These are phyloP conservation scores for Prosapia bicincta DNA, from an alignment of 2,888 invertebrate genomes.

Conservation along the genomic window DNA sequence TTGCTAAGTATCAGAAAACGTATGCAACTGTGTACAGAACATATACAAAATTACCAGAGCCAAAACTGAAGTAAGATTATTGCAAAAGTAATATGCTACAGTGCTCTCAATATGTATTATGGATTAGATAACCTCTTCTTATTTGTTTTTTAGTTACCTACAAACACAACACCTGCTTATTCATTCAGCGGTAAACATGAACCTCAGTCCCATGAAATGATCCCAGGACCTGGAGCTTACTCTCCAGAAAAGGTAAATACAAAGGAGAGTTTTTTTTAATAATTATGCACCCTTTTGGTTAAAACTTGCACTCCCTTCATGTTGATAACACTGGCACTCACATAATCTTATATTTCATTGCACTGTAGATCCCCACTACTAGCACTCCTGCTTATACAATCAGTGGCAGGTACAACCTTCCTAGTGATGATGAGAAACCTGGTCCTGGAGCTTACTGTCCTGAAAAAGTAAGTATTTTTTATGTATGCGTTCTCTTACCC, in stretches of 20 bases:
- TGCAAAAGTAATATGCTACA: no score
- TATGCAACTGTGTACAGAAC: no score
- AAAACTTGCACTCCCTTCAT: no score
- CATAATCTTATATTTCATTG: not conserved
- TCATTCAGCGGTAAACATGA: constrained; percentile 8
- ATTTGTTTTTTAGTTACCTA: constrained; percentile 9
- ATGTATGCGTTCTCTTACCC: no score
- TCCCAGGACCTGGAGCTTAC: constrained; percentile 91
- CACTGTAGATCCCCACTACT: constrained; percentile 27
- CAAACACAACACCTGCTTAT: constrained; percentile 48
- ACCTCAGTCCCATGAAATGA: constrained; percentile 42
- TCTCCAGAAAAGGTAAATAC: constrained; percentile 84
- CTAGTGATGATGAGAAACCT: constrained; percentile 70
- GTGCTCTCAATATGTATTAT: no score
- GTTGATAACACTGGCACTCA: not conserved
- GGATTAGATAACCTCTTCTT: no score
- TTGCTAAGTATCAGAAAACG: no score
- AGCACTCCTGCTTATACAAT: constrained; percentile 79
- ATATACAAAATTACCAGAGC: no score
- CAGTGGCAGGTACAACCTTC: constrained; percentile 73
- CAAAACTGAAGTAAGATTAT: no score
- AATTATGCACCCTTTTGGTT: no score
- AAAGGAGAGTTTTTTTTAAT: not conserved
- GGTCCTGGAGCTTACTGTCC: constrained; percentile 93
- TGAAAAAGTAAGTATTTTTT: constrained; percentile 90